These are phyloP conservation scores for Phyllotreta cruciferae DNA, from an alignment of 2,888 invertebrate species.

Conservation along the genomic window DNA sequence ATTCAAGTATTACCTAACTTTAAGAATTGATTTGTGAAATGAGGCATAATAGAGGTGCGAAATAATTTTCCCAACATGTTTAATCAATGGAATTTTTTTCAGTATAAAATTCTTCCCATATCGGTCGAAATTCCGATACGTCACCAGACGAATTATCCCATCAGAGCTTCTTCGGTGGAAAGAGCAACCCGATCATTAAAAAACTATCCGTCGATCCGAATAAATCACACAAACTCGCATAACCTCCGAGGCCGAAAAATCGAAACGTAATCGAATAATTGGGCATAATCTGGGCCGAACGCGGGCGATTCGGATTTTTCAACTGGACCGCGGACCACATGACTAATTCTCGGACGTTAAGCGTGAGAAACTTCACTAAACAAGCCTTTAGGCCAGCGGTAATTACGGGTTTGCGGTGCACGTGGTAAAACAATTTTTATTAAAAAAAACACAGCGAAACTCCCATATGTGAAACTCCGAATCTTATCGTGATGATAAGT, in stretches of 20 bases:
- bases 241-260: slow-evolving; percentile 23
- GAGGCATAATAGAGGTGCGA: no score
- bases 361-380: slow-evolving; percentile 58
- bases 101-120: no score
- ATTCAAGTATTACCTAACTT: no score
- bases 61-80: no score
- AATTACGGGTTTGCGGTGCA: slow-evolving; percentile 57
- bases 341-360: slow-evolving; percentile 50
- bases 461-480: slow-evolving; percentile 8
- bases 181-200: slow-evolving; percentile 23
- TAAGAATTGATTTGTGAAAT: no score
- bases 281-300: slow-evolving; percentile 31
- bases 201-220: slow-evolving; percentile 11
- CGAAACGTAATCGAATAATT: slow-evolving; percentile 35
- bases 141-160: slow-evolving; percentile 12
- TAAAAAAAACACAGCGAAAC: slow-evolving; percentile 32
- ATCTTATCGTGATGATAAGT: slow-evolving; percentile 17
- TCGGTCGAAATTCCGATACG: slow-evolving; percentile 8
- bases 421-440: slow-evolving; percentile 51
- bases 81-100: no score
- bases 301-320: slow-evolving; percentile 17
- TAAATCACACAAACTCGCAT: slow-evolving; percentile 26
- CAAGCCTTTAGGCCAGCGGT: slow-evolving; percentile 54
- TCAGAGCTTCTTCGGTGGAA: slow-evolving; percentile 19
- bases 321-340: slow-evolving; percentile 40